Evolutionary conservation across 2,888 invertebrate species (phyloP).

Genomic region (Papilio demoleus): DNA sequence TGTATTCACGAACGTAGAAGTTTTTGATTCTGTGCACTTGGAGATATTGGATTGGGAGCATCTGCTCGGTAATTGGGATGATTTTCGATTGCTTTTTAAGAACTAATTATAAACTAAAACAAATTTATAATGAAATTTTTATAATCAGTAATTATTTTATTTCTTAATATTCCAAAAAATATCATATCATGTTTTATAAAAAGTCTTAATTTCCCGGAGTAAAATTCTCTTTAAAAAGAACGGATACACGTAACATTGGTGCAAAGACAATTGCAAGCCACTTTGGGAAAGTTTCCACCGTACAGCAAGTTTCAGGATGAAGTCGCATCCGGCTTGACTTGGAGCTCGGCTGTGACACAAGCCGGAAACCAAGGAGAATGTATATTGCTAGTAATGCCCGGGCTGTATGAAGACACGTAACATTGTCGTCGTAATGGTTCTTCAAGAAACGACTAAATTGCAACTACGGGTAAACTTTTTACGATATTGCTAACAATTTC

Average conservation of each 20-base stretch:
- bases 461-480: conserved; percentile 21
- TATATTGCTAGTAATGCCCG: conserved; percentile 16
- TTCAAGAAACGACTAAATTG: conserved; percentile 29
- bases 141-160: not conserved
- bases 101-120: not conserved
- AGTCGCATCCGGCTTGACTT: conserved; percentile 9
- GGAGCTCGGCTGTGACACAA: conserved; percentile 1
- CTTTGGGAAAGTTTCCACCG: conserved; percentile 14
- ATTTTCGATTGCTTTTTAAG: not conserved
- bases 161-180: not conserved
- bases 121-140: not conserved
- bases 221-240: not conserved
- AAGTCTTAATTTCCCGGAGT: not conserved
- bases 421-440: conserved; percentile 25
- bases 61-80: not conserved
- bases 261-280: conserved; percentile 18
- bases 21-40: not conserved
- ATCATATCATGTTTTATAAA: not conserved
- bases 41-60: not conserved
- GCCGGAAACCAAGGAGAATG: conserved; percentile 21
- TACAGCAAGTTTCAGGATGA: conserved; percentile 13
- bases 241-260: conserved; percentile 11
- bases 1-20: not conserved
- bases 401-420: conserved; percentile 18
- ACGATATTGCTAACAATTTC: conserved; percentile 23